Evolutionary conservation across 2,113 vertebrate species (phyloP), one percentile per base, ranked within the genome.

Genomic region (Motacilla alba): DNA sequence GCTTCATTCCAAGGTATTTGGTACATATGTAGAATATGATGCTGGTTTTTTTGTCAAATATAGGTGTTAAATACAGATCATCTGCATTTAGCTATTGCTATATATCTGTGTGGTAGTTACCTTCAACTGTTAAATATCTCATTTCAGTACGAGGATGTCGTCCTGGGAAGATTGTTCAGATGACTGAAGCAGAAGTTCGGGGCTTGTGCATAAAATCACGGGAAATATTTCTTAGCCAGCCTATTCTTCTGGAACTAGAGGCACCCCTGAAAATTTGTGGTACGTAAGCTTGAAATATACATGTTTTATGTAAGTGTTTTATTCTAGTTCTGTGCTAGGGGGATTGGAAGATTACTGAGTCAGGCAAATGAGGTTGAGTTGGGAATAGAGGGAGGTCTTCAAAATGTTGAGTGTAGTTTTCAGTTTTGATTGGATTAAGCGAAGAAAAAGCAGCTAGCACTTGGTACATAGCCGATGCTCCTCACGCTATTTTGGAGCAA

Each of bases 161-260:
- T 75, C 99, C 99, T 46, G 99, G 99, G 88, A 99, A 99, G 97
- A 99, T 98, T 3, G 99, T 99, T 55, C 99, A 99, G 97, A 99
- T 99, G 99, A 98, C 99, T 0, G 99, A 99, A 98, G 99, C 99
- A 44, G 99, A 99, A 98, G 99, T 99, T 50, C 98, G 99, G 19
- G 99, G 99, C 47, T 98, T 99, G 79, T 99, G 99, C 96, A 99
- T 99, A 98, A 99, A 99, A 93, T 99, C 99, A 95, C 98, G 99
- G 63, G 99, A 99, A 97, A 99, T 99, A 96, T 99, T 99, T 96
- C 98, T 99, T 96, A 99, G 99, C 96, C 99, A 99, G 96, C 99
- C 99, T 78, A 99, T 99, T 97, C 99, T 99, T 63, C 97, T 99
- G 92, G 99, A 99, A 93, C 98, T 99, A 92, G 99, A 99, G 95